phyloP scores from a whole-genome alignment of 2,113 vertebrate genomes.

The Oceanites oceanicus region DNA sequence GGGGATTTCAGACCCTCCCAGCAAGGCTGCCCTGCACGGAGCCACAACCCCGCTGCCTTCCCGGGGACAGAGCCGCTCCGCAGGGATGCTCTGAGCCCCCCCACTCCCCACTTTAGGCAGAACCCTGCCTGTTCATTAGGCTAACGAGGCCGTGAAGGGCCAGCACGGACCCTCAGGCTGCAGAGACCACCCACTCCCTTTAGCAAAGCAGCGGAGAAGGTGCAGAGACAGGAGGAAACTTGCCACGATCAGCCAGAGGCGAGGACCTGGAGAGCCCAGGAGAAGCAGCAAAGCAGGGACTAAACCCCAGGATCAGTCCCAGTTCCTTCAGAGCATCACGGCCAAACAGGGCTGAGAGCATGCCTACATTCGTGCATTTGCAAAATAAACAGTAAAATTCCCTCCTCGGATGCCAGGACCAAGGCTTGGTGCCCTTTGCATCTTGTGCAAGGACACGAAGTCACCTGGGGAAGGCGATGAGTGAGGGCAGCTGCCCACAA shows the following conservation, averaged over 20 bases:
- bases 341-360: not conserved
- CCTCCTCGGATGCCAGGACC: not conserved
- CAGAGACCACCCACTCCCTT: rapidly evolving
- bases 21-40: not conserved
- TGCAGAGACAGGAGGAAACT: not conserved
- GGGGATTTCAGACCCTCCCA: not conserved
- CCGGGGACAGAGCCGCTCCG: not conserved
- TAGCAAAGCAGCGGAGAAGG: not conserved
- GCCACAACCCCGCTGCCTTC: not conserved
- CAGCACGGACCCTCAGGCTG: not conserved
- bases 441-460: not conserved
- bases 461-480: not conserved
- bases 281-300: not conserved
- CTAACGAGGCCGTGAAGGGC: not conserved
- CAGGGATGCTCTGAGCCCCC: not conserved
- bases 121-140: not conserved
- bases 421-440: not conserved
- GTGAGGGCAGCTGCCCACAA: not conserved
- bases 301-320: not conserved
- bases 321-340: not conserved
- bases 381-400: not conserved
- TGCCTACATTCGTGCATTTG: rapidly evolving
- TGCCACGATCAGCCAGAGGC: rapidly evolving
- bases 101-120: rapidly evolving
- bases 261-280: not conserved